Evolutionary conservation across 2,113 vertebrate genomes (phyloP).

Genomic region (Poeciliopsis turrubarensis): DNA sequence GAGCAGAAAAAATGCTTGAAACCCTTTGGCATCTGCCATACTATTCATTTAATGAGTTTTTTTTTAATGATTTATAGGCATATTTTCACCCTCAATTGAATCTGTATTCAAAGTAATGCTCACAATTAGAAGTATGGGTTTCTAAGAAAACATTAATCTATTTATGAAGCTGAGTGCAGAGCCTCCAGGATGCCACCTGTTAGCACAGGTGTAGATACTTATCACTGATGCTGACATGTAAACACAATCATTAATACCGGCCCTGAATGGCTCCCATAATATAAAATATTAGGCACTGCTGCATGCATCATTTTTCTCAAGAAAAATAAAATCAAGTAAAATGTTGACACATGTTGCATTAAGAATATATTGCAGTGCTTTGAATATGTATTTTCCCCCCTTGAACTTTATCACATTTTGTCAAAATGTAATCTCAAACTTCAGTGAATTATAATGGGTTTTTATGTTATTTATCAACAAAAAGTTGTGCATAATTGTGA

Average conservation of each 20-base stretch:
- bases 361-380: neutral
- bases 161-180: conserved; percentile 33
- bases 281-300: conserved; percentile 1
- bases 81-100: neutral
- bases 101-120: neutral
- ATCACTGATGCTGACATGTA: conserved; percentile 34
- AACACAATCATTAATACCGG: conserved; percentile 34
- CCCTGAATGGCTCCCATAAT: conserved; percentile 1
- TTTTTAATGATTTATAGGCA: neutral
- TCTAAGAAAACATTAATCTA: conserved; percentile 26
- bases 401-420: neutral
- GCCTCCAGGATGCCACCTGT: conserved; percentile 53
- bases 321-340: conserved; percentile 28
- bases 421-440: neutral
- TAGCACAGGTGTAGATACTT: conserved; percentile 35
- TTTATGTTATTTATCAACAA: neutral
- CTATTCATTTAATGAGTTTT: conserved; percentile 12
- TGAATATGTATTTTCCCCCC: neutral
- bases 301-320: conserved; percentile 3
- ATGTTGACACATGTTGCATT: conserved; percentile 8
- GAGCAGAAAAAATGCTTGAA: conserved; percentile 2
- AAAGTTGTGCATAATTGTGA: neutral
- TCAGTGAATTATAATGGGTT: neutral
- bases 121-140: neutral
- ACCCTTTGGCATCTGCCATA: conserved; percentile 4